Conservation (phyloP, 2,113 vertebrate genomes). For the Stigmatopora nigra region DNA sequence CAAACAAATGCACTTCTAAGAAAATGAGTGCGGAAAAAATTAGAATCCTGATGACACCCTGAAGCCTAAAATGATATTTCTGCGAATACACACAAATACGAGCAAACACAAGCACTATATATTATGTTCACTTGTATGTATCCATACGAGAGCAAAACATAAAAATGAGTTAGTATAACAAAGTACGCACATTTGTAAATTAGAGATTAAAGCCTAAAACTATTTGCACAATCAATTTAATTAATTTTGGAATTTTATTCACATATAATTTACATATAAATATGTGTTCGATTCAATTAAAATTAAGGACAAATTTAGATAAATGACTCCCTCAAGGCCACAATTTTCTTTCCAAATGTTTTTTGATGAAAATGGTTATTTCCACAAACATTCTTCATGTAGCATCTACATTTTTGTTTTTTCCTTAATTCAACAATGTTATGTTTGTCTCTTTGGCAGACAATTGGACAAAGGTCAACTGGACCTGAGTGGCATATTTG, state of each 20-base stretch:
- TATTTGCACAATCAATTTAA: constrained; percentile 51
- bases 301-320: constrained; percentile 61
- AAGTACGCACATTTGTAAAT: constrained; percentile 39
- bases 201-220: constrained; percentile 52
- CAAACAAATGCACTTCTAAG: constrained; percentile 13
- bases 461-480: too few relatives aligned
- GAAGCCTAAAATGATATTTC: constrained; percentile 66
- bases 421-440: not conserved
- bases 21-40: constrained; percentile 10
- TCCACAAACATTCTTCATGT: not conserved
- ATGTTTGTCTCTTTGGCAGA: too few relatives aligned
- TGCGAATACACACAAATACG: constrained; percentile 56
- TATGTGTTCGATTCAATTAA: constrained; percentile 69
- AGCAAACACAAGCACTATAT: constrained; percentile 34
- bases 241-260: constrained; percentile 78
- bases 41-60: constrained; percentile 63
- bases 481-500: too few relatives aligned
- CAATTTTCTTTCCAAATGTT: constrained; percentile 83
- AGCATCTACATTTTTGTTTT: not conserved
- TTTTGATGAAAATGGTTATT: constrained; percentile 3
- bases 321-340: constrained; percentile 81
- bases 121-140: constrained; percentile 38
- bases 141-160: constrained; percentile 57
- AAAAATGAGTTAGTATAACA: constrained; percentile 39
- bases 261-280: constrained; percentile 90